These are phyloP conservation scores for Stegodyphus dumicola DNA, from an alignment of 1,140 invertebrate species.

Conservation along the genomic window DNA sequence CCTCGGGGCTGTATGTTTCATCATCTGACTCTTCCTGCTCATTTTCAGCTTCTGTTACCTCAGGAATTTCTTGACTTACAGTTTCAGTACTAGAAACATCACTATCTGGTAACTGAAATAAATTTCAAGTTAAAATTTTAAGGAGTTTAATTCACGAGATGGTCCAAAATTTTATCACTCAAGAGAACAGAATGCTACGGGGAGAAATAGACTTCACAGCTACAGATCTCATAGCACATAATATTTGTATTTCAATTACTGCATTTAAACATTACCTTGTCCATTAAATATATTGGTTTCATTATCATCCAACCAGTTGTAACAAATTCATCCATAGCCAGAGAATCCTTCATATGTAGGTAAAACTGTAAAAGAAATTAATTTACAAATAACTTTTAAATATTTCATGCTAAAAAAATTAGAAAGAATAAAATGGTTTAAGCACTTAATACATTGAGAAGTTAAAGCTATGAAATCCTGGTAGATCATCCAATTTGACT, in stretches of 20 bases:
- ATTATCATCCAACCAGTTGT: slow-evolving; percentile 79
- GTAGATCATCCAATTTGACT: no score
- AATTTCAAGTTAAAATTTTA: no score
- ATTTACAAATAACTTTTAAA: slow-evolving; percentile 18
- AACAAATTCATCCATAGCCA: slow-evolving; percentile 78
- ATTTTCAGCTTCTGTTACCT: slow-evolving; percentile 58
- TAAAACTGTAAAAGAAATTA: slow-evolving; percentile 73
- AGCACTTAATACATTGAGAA: no score
- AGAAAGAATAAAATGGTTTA: no score
- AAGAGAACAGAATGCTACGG: no score
- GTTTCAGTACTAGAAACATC: no score
- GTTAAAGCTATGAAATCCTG: no score
- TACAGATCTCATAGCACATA: neutral
- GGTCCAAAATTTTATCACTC: no score
- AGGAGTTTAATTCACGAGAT: no score
- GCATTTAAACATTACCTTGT: slow-evolving; percentile 13
- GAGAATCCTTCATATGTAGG: slow-evolving; percentile 77
- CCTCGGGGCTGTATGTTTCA: slow-evolving; percentile 6
- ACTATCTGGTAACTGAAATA: no score
- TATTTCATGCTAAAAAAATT: no score
- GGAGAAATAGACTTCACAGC: no score
- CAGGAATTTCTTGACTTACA: neutral
- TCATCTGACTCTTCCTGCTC: slow-evolving; percentile 62
- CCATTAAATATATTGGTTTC: slow-evolving; percentile 75
- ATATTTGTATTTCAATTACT: neutral